Evolutionary conservation across 53 echinoderm and acorn worm species (phyloP).

Genomic region (Crossaster papposus): DNA sequence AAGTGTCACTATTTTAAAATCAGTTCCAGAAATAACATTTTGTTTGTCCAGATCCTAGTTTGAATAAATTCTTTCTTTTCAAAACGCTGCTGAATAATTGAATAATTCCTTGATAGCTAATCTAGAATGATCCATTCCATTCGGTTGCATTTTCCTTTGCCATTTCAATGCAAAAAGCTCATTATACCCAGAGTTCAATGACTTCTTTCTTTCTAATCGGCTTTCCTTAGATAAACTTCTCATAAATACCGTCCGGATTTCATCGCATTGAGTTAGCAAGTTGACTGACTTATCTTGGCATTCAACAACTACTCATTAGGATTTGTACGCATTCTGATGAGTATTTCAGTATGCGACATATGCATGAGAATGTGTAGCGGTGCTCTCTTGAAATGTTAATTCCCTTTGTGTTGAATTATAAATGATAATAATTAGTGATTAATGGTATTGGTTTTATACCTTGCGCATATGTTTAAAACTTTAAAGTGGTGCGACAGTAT

Average conservation of each 20-base stretch:
- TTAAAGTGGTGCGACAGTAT: not conserved
- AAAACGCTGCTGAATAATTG: not conserved
- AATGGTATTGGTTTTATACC: not conserved
- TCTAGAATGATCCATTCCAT: not conserved
- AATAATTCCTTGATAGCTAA: not conserved
- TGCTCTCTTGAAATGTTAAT: no score
- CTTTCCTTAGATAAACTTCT: slow-evolving; percentile 26
- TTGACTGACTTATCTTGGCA: not conserved
- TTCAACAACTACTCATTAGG: not conserved
- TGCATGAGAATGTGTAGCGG: no score
- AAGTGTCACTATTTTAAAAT: not conserved
- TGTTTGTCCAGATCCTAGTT: not conserved
- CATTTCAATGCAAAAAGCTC: not conserved
- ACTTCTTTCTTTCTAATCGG: slow-evolving; percentile 14
- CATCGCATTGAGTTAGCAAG: not conserved
- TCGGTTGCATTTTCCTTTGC: not conserved
- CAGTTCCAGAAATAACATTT: not conserved
- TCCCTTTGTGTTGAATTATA: not conserved
- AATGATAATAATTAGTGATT: not conserved
- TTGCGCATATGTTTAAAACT: not conserved
- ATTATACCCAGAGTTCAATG: slow-evolving; percentile 15
- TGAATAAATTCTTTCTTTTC: not conserved
- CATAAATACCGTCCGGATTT: not conserved
- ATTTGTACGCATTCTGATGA: not conserved
- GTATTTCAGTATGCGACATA: no score